phyloP scores from a whole-genome alignment of 2,113 vertebrate genomes.

The Brachypodius melanocephalos region DNA sequence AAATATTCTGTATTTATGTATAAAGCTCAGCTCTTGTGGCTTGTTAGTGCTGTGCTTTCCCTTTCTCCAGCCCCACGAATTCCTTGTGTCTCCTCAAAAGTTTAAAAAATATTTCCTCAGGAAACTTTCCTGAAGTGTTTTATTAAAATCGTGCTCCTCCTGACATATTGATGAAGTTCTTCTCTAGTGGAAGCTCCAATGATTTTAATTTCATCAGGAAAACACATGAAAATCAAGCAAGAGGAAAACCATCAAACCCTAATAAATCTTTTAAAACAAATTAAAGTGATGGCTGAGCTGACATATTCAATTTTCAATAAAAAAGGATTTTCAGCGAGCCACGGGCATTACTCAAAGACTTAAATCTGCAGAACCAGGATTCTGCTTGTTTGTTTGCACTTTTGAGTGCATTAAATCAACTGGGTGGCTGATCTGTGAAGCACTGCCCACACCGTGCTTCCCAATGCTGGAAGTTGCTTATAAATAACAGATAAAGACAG shows the following conservation, averaged over 20 bases:
- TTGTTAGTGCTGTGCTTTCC: neutral
- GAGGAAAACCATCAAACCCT: slow-evolving; percentile 38
- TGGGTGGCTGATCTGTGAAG: neutral
- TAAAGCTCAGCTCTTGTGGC: neutral
- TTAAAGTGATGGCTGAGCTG: slow-evolving; percentile 55
- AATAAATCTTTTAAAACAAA: slow-evolving; percentile 69
- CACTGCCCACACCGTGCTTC: neutral
- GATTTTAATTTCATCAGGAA: slow-evolving; percentile 59
- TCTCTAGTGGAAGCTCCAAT: slow-evolving; percentile 27
- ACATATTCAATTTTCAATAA: slow-evolving; percentile 48
- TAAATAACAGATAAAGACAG: neutral
- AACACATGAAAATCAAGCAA: slow-evolving; percentile 34
- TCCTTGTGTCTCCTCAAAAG: neutral
- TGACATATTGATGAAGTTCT: slow-evolving; percentile 49
- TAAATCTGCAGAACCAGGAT: slow-evolving; percentile 3
- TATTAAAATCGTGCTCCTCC: neutral
- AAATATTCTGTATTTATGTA: neutral
- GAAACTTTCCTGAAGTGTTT: neutral
- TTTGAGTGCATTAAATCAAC: slow-evolving; percentile 7
- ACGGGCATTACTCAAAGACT: slow-evolving; percentile 31
- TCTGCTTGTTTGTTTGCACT: slow-evolving; percentile 26
- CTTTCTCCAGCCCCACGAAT: neutral
- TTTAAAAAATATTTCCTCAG: neutral
- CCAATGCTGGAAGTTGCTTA: neutral
- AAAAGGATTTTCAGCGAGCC: slow-evolving; percentile 12